Conservation (phyloP, 2,888 invertebrate species). For the Clanis bilineata region DNA sequence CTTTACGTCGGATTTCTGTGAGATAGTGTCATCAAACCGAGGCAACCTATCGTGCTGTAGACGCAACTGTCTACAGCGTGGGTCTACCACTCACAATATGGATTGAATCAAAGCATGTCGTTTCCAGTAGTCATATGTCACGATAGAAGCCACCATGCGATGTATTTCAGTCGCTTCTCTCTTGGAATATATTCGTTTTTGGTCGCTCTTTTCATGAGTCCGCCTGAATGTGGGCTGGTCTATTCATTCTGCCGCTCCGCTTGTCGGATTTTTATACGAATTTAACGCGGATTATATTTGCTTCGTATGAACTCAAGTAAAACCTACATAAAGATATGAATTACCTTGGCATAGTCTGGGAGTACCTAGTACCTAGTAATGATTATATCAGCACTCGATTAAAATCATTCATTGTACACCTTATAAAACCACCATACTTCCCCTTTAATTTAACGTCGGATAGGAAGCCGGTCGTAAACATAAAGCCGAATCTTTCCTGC, state of each 20-base stretch:
- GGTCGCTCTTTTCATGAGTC: slow-evolving; percentile 75
- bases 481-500: no score
- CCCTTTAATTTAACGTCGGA: no score
- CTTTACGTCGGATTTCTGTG: no score
- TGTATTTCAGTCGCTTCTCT: slow-evolving; percentile 73
- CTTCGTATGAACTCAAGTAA: slow-evolving; percentile 54
- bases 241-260: slow-evolving; percentile 66
- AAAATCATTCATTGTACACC: no score
- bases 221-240: slow-evolving; percentile 69
- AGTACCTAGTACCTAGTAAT: no score
- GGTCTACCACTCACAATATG: no score
- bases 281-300: slow-evolving; percentile 71
- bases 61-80: no score
- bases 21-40: no score
- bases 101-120: slow-evolving; percentile 24
- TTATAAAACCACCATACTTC: no score
- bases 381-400: no score
- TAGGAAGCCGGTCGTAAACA: no score
- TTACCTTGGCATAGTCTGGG: neutral
- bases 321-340: neutral
- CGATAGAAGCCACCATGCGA: slow-evolving; percentile 42
- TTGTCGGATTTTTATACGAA: slow-evolving; percentile 68
- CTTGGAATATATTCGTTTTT: slow-evolving; percentile 70
- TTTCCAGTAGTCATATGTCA: slow-evolving; percentile 47
- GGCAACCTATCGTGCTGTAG: no score